Percentiles rank a stretch among this genome's conserved stretches.
Conservation (phyloP, 2,888 invertebrate species). For the Zeuzera pyrina region DNA sequence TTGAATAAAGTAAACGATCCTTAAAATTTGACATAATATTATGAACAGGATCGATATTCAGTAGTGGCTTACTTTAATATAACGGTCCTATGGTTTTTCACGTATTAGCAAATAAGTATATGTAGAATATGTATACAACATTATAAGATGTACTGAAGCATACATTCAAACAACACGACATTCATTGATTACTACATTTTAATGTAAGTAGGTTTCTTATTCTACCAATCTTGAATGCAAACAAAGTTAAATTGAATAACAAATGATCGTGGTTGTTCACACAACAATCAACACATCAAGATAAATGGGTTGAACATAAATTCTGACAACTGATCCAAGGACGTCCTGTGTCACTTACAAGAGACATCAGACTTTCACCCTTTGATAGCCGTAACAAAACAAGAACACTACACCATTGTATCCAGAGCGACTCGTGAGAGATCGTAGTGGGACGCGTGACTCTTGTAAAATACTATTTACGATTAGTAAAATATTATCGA, state of each 20-base stretch:
- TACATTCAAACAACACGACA: constrained; percentile 20
- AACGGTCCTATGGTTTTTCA: too few relatives aligned
- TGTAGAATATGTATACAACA: constrained; percentile 3
- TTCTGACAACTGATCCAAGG: constrained; percentile 50
- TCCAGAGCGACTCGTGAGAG: constrained; percentile 57
- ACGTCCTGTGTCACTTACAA: constrained; percentile 50
- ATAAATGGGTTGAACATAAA: constrained; percentile 46
- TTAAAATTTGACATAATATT: too few relatives aligned
- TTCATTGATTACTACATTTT: constrained; percentile 35
- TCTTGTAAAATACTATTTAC: too few relatives aligned
- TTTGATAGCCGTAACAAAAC: constrained; percentile 55
- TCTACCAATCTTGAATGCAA: constrained; percentile 35
- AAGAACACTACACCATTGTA: constrained; percentile 54
- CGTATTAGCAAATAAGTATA: too few relatives aligned
- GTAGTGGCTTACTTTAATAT: too few relatives aligned
- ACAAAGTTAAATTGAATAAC: constrained; percentile 46
- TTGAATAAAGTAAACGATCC: neutral
- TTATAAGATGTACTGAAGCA: too few relatives aligned
- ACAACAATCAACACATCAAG: constrained; percentile 56
- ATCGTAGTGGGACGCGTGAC: constrained; percentile 63
- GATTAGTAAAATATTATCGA: too few relatives aligned
- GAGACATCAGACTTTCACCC: constrained; percentile 48
- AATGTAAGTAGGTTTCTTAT: constrained; percentile 41
- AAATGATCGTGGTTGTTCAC: constrained; percentile 45
- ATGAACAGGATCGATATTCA: too few relatives aligned